Base-by-base conservation (phyloP, 2,113 vertebrate genomes). In the Himantopus leucocephalus region DNA sequence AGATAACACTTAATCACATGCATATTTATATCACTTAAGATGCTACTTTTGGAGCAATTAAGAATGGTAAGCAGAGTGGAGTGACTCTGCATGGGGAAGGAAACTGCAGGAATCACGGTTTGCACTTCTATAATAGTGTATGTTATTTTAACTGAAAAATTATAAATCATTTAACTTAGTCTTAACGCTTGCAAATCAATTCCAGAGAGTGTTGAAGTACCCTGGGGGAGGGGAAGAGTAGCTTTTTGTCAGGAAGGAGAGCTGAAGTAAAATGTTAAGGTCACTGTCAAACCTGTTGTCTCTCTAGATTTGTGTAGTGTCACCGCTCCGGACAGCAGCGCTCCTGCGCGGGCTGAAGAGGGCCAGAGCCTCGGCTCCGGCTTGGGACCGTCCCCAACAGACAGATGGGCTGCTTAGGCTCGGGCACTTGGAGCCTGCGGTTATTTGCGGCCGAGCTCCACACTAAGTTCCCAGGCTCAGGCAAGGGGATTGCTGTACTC, bases 401-500 rank as follows among this genome's bases (percentile, higher is more conserved):
- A 50, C 48, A 12, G 48, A 50, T 6, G 23, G 48, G 30, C 55
- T 32, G 55, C 55, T 11, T 18, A 20, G 55, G 55, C 35, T 15
- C 0, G 15, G 58, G 67, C 10, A 2, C 47, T 7, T 5, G n/a
- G 59, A n/a, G 62, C 62, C 13, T 23, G 0, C 2, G 2, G 15
- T 10, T 14, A 2, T 6, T 7, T 7, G 27, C 37, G 29, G 56
- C 81, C 2, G 4, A 32, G 53, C 34, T 12, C 32, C 2, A 1
- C 1, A 5, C 14, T 1, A 0, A 8, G 26, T 21, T 7, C 0
- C 24, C 9, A 1, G 23, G 37, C 62, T 12, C 8, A 3, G 20
- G 17, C 7, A 1, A 29, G 11, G 1, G 47, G 24, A 2, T 62
- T 12, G 4, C 43, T 2, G 1, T 5, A 1, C 3, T 60, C 12